Evolutionary conservation across 2,888 invertebrate genomes (phyloP).

Genomic region (Leptothorax acervorum): DNA sequence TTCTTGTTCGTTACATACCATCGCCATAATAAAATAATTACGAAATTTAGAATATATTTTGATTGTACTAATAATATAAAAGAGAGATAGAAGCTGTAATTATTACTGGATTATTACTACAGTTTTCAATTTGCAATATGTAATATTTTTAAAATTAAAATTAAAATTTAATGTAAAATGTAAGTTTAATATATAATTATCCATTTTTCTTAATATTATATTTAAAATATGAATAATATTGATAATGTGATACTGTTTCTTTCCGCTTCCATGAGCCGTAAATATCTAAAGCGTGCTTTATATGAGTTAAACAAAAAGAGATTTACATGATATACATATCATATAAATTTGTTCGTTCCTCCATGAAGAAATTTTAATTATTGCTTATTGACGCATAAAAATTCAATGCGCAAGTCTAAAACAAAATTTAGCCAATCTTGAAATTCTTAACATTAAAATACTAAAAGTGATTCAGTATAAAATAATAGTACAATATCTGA

Average conservation of each 20-base stretch:
- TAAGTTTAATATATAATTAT: neutral
- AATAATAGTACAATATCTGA: neutral
- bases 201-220: neutral
- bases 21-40: neutral
- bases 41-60: neutral
- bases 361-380: constrained; percentile 20
- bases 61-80: neutral
- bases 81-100: neutral
- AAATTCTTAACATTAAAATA: neutral
- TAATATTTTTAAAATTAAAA: constrained; percentile 9
- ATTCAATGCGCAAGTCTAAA: neutral
- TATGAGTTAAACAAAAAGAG: neutral
- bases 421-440: neutral
- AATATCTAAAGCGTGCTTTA: neutral
- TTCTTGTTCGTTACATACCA: neutral
- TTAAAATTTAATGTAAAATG: neutral
- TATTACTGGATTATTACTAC: neutral
- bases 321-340: neutral
- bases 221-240: neutral
- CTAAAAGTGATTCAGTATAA: neutral
- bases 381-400: neutral
- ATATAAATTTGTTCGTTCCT: neutral
- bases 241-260: neutral
- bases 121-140: neutral
- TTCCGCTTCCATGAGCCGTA: neutral